Evolutionary conservation across 2,888 invertebrate genomes (phyloP).

Genomic region (Noctua pronuba): DNA sequence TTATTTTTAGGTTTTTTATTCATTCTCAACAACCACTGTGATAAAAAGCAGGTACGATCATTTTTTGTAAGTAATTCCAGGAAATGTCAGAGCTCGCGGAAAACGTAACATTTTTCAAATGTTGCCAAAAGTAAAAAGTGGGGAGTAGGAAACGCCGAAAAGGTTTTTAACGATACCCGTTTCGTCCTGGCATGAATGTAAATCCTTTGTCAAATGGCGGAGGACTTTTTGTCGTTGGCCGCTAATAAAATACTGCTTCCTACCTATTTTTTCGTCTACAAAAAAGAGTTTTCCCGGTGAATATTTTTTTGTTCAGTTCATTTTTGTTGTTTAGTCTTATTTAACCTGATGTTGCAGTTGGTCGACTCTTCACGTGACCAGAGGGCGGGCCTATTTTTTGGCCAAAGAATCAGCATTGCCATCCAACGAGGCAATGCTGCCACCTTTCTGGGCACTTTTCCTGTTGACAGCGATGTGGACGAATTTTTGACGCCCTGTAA

Average conservation of each 20-base stretch:
- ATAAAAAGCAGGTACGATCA: neutral
- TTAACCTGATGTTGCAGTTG: neutral
- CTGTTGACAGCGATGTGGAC: too few species aligned
- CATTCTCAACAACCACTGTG: neutral
- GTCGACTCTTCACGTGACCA: too few species aligned
- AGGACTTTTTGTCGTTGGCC: slow-evolving; percentile 3
- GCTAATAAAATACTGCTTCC: slow-evolving; percentile 7
- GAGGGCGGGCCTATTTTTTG: too few species aligned
- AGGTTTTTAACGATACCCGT: slow-evolving; percentile 36
- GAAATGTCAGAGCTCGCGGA: neutral
- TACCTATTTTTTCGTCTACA: neutral
- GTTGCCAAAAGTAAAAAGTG: slow-evolving; percentile 4
- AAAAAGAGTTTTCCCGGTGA: neutral
- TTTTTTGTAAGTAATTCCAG: neutral
- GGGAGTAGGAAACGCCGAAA: slow-evolving; percentile 4
- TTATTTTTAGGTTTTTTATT: neutral
- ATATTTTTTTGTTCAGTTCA: neutral
- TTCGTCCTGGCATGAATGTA: slow-evolving; percentile 16
- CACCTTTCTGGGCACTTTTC: too few species aligned
- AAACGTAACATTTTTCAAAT: slow-evolving; percentile 13
- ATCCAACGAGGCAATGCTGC: too few species aligned
- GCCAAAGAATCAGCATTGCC: too few species aligned
- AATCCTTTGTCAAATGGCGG: slow-evolving; percentile 23
- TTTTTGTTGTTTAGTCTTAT: neutral
- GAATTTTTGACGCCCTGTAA: too few species aligned